Evolutionary conservation across 2,888 invertebrate species (phyloP).

Genomic region (Nephrotoma guestfalica): DNA sequence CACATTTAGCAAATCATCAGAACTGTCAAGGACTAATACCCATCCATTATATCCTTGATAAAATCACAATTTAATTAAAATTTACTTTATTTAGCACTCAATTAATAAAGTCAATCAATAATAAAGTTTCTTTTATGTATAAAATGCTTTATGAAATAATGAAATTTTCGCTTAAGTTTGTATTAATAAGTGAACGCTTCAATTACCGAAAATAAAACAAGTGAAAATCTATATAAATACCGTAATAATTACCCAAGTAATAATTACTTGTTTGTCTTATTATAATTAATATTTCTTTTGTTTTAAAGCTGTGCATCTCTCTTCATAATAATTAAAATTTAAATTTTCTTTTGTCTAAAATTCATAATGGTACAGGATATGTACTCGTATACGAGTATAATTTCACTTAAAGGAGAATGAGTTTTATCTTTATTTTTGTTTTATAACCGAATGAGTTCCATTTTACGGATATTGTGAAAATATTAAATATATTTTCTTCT

Average conservation of each 20-base stretch:
- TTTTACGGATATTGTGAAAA: neutral
- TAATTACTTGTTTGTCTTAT: neutral
- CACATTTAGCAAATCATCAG: too few species aligned
- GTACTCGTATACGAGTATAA: neutral
- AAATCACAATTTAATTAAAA: too few species aligned
- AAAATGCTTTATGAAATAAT: too few species aligned
- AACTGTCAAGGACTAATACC: too few species aligned
- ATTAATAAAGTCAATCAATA: too few species aligned
- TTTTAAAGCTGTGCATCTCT: neutral
- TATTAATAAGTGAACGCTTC: neutral
- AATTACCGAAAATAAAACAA: neutral
- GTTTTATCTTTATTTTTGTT: neutral
- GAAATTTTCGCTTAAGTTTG: neutral
- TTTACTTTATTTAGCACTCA: too few species aligned
- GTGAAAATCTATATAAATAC: neutral
- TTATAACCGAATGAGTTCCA: neutral
- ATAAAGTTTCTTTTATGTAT: too few species aligned
- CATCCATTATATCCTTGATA: too few species aligned
- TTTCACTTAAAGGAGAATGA: neutral
- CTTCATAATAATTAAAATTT: neutral
- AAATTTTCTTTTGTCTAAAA: neutral
- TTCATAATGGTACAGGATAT: neutral
- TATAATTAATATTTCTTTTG: neutral
- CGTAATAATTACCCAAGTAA: neutral
- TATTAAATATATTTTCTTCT: neutral